Conservation (phyloP, 1,140 invertebrate species). For the Bilobella aurantiaca region DNA sequence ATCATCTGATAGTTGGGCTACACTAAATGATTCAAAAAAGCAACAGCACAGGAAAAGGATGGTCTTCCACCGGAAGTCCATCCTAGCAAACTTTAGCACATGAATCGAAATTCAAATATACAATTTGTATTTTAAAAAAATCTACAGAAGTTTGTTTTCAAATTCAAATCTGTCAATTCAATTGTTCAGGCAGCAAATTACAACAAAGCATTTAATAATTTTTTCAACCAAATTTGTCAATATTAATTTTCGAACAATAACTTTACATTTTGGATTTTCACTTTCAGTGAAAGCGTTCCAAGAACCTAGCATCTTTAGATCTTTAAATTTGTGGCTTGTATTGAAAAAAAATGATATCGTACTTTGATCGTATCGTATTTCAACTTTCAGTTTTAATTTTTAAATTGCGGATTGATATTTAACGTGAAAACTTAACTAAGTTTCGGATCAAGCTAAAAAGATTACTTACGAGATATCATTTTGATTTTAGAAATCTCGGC, state of each 20-base stretch:
- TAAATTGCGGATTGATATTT: not conserved
- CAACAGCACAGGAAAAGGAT: not conserved
- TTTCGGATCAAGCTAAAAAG: not conserved
- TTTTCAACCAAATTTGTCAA: not conserved
- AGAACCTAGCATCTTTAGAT: not conserved
- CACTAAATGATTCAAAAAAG: not conserved
- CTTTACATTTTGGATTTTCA: not conserved
- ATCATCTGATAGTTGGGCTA: not conserved
- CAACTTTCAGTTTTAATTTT: not conserved
- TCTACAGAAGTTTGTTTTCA: no score
- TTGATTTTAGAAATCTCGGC: constrained; percentile 48
- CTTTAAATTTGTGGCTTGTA: not conserved
- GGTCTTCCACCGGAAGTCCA: not conserved
- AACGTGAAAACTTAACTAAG: no score
- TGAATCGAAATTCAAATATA: no score
- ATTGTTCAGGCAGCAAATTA: not conserved
- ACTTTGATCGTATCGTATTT: not conserved
- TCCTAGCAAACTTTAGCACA: not conserved
- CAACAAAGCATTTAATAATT: not conserved
- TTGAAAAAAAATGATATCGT: not conserved
- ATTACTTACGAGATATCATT: no score
- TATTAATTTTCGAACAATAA: not conserved
- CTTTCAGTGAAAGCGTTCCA: not conserved
- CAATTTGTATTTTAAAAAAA: no score
- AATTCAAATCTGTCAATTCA: no score